Evolutionary conservation across 1,140 invertebrate genomes (phyloP), one percentile per base, ranked within the genome.

Genomic region (Scylla paramamosain): DNA sequence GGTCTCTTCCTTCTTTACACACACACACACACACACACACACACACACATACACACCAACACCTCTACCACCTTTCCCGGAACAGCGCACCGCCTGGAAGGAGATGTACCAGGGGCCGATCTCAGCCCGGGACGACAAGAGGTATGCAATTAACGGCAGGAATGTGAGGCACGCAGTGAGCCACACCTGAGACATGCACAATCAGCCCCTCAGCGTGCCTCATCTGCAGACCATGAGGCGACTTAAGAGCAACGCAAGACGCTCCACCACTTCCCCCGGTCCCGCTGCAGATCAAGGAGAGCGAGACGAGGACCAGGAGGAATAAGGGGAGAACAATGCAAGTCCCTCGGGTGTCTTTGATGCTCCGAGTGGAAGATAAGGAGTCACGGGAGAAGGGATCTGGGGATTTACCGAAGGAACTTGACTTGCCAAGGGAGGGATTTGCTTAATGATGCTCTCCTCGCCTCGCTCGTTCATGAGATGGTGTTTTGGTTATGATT

Each of bases 81-180:
- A 39, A 14, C 52, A 59, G 3, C 52, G 12, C 52, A 12, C 16
- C 52, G 10, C 52, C 52, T 14, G 10, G 52, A 12, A 12, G 52
- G 52, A 59, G 52, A 59, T 14, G 10, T 8, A 59, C 16, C 10
- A 59, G 52, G 52, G 16, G 10, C 12, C 16, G 16, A 59, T 77
- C 67, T 77, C 25, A 25, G 16, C 20, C 20, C 67, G 1, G 67
- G 67, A n/a, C 67, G 67, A 77, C 67, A 77, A 7, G 20, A 77
- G 67, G 67, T 77, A 77, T 77, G 67, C 67, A 77, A 77, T 77
- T 77, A 77, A n/a, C 67, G 25, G 67, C 67, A n/a, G 67, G 67
- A 77, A 77, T 77, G 6, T 77, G 12, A 77, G 67, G 67, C n/a
- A n/a, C n/a, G 67, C n/a, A 20, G 12, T 25, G 10, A n/a, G 20